phyloP scores from a whole-genome alignment of 2,888 invertebrate genomes.

The Parnassius glacialis region DNA sequence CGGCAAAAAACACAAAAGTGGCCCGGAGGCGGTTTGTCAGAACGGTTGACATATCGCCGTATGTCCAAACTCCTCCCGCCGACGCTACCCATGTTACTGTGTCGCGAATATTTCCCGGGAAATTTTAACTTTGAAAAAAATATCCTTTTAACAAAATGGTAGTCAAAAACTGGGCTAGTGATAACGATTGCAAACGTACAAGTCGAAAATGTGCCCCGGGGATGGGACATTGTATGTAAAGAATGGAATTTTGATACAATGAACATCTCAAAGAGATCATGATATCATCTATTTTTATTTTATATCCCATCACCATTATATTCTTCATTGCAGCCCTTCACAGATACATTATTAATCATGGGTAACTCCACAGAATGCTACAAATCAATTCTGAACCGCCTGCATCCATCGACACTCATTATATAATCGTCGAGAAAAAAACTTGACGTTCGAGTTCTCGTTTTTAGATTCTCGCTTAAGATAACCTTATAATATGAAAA shows the following conservation, averaged over 20 bases:
- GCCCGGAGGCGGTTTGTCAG: slow-evolving; percentile 25
- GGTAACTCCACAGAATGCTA: too few relatives aligned
- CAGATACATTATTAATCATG: too few relatives aligned
- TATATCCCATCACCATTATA: too few relatives aligned
- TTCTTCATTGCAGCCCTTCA: too few relatives aligned
- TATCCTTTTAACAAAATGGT: slow-evolving; percentile 12
- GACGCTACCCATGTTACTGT: slow-evolving; percentile 6
- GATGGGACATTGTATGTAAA: slow-evolving; percentile 3
- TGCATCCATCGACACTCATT: too few relatives aligned
- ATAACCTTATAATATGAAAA: too few relatives aligned
- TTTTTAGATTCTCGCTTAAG: too few relatives aligned
- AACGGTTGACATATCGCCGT: slow-evolving; percentile 51
- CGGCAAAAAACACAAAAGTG: slow-evolving; percentile 18
- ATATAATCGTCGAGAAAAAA: too few relatives aligned
- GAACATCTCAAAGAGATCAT: neutral
- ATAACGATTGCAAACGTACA: slow-evolving; percentile 1
- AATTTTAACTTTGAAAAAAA: slow-evolving; percentile 13
- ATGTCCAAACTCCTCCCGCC: slow-evolving; percentile 32
- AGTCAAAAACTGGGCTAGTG: slow-evolving; percentile 16
- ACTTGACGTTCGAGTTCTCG: too few relatives aligned
- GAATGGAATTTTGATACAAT: slow-evolving; percentile 1
- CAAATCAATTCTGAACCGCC: too few relatives aligned
- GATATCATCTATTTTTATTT: neutral
- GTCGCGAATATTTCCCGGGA: slow-evolving; percentile 11
- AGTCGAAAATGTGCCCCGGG: slow-evolving; percentile 1